Percentiles rank a stretch among this genome's conserved stretches.
These are phyloP conservation scores for Aspidiotus destructor DNA, from an alignment of 2,888 invertebrate genomes.

Conservation along the genomic window DNA sequence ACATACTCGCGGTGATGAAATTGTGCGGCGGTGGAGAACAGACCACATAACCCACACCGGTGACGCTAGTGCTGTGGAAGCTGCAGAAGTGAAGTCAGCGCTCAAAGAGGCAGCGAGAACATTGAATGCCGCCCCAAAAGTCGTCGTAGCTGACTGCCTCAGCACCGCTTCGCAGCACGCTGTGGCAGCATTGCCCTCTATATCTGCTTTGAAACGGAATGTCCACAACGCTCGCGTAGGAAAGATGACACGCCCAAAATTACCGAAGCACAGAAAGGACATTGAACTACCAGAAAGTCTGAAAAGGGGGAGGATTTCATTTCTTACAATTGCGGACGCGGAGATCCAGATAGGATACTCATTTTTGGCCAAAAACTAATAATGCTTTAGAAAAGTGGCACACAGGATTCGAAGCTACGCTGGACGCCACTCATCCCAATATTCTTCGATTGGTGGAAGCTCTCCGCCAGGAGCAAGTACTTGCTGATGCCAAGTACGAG, in stretches of 20 bases:
- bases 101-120: not conserved
- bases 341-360: not conserved
- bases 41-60: not conserved
- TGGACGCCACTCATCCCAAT: no score
- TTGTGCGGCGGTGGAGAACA: not conserved
- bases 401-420: no score
- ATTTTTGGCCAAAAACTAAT: no score
- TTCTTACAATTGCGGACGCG: not conserved
- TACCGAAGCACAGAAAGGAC: not conserved
- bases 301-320: not conserved
- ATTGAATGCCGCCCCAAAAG: not conserved
- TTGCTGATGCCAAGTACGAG: no score
- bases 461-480: no score
- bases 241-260: not conserved
- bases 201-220: not conserved
- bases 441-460: no score
- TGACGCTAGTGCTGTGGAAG: not conserved
- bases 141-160: not conserved
- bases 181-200: not conserved
- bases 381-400: no score
- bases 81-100: not conserved
- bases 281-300: not conserved
- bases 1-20: conserved; percentile 2
- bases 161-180: not conserved
- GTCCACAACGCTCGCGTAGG: not conserved